phyloP scores from a whole-genome alignment of 2,888 invertebrate genomes.

The Ypsolopha sequella region DNA sequence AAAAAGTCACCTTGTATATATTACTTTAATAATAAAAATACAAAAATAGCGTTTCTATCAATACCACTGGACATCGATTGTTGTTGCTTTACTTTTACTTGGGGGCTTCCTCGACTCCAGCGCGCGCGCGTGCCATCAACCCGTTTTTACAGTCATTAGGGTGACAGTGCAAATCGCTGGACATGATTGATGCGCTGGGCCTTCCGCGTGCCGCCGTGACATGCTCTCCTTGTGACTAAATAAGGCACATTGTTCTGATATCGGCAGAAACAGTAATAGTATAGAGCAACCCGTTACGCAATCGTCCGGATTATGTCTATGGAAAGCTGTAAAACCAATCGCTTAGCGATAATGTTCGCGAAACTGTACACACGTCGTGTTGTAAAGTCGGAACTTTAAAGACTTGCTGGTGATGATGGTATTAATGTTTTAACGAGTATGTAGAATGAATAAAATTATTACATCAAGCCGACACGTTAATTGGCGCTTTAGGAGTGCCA shows the following conservation, averaged over 20 bases:
- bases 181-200: constrained; percentile 44
- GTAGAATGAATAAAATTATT: too few relatives aligned
- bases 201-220: constrained; percentile 53
- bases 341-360: neutral
- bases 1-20: too few relatives aligned
- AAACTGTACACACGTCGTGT: neutral
- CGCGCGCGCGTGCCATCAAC: constrained; percentile 24
- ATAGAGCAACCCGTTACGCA: constrained; percentile 47
- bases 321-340: constrained; percentile 28
- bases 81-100: too few relatives aligned
- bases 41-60: too few relatives aligned
- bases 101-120: too few relatives aligned
- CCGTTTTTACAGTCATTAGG: constrained; percentile 47
- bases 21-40: too few relatives aligned
- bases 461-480: too few relatives aligned
- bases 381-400: too few relatives aligned
- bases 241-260: neutral
- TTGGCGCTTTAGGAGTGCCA: too few relatives aligned
- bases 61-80: too few relatives aligned
- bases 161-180: constrained; percentile 35
- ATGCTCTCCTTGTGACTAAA: constrained; percentile 5
- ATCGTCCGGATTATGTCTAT: constrained; percentile 33
- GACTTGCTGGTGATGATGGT: too few relatives aligned
- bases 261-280: constrained; percentile 40
- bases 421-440: too few relatives aligned